A percentile compares a stretch with the other conserved stretches of the same genome.
phyloP scores from a whole-genome alignment of 2,797 vertebrate genomes.

The Spea hammondii region DNA sequence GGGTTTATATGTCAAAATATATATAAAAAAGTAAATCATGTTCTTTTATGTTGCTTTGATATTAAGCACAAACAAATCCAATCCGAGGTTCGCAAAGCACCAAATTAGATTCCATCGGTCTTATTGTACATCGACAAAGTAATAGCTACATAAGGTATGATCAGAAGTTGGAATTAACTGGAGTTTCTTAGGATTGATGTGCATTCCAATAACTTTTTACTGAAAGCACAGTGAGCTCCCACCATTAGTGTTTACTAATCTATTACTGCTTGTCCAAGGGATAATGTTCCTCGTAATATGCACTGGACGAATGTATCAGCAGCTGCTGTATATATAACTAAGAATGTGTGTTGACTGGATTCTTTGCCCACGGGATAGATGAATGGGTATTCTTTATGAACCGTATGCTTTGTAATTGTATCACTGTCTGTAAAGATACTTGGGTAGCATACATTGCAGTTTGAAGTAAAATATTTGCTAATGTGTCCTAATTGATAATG shows the following conservation, averaged over 20 bases:
- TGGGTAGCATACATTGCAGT: no score
- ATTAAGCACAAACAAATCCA: neutral
- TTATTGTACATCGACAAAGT: no score
- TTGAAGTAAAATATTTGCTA: no score
- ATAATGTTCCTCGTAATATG: conserved; percentile 16
- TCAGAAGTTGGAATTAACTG: no score
- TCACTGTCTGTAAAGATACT: neutral
- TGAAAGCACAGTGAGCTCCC: neutral
- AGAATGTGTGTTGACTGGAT: neutral
- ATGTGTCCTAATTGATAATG: no score
- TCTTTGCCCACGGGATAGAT: no score
- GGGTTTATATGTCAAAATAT: no score
- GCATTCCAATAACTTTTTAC: neutral
- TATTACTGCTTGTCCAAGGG: neutral
- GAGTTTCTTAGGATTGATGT: neutral
- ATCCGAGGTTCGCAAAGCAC: no score
- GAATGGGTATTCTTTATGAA: neutral
- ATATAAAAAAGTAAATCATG: no score
- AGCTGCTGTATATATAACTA: neutral
- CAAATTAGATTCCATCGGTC: no score
- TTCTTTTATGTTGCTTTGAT: neutral
- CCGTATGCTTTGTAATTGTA: neutral
- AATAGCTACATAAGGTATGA: no score
- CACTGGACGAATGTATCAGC: conserved; percentile 19
- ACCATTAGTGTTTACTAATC: neutral